Conservation (phyloP, 2,113 vertebrate species). For the Sphyrna mokarran region DNA sequence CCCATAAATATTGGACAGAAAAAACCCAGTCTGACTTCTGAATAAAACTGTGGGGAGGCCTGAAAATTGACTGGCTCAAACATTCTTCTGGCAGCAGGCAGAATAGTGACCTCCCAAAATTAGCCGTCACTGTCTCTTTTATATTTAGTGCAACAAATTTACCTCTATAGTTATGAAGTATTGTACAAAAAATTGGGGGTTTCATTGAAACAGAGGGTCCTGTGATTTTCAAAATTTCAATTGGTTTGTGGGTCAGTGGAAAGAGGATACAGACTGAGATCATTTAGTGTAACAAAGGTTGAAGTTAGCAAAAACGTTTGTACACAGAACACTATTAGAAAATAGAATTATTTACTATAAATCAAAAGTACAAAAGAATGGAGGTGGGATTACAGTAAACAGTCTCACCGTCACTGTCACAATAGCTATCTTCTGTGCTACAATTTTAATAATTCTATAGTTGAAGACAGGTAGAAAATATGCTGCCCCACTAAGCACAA, state of each 20-base stretch:
- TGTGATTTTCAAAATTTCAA: background rate
- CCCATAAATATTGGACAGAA: too few species aligned
- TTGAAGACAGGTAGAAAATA: slow-evolving; percentile 13
- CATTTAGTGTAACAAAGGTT: background rate
- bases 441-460: background rate
- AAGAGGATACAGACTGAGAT: background rate
- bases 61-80: background rate
- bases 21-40: too few species aligned
- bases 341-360: background rate
- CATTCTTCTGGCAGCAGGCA: background rate
- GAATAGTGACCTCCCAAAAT: background rate
- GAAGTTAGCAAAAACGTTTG: background rate
- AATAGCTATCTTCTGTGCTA: background rate
- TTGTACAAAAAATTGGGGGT: background rate
- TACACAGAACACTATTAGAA: background rate
- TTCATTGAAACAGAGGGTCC: background rate
- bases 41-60: too few species aligned
- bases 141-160: background rate
- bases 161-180: background rate
- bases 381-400: background rate
- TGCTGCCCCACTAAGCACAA: background rate
- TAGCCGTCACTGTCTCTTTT: background rate
- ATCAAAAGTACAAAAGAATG: background rate
- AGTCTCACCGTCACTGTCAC: background rate
- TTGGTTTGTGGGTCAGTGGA: background rate